These are phyloP conservation scores for Hypsibius dujardini DNA, from an alignment of 1,140 invertebrate species.

Conservation along the genomic window DNA sequence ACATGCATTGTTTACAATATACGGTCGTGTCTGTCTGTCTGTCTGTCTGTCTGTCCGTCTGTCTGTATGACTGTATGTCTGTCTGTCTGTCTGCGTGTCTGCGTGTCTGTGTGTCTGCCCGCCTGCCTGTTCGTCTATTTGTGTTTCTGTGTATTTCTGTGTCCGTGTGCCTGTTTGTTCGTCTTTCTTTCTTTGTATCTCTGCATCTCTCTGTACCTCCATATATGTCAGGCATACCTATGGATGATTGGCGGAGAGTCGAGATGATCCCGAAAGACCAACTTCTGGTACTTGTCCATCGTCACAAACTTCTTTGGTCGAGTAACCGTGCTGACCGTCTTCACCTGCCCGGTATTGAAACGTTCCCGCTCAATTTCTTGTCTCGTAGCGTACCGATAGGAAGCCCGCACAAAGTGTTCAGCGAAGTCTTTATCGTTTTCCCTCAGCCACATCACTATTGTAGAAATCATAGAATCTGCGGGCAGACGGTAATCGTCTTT, in stretches of 20 bases:
- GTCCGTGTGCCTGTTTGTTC: too few species aligned
- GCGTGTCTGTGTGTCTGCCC: too few species aligned
- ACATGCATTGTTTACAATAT: too few species aligned
- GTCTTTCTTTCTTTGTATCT: too few species aligned
- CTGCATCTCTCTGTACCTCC: too few species aligned
- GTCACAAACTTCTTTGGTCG: background rate
- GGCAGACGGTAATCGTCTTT: background rate
- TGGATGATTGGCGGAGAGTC: background rate
- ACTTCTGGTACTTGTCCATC: background rate
- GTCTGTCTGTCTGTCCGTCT: too few species aligned
- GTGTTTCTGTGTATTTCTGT: too few species aligned
- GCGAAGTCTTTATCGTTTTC: background rate
- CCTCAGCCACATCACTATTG: constrained; percentile 7
- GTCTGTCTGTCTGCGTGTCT: too few species aligned
- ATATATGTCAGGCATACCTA: too few species aligned
- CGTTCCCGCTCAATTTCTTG: background rate
- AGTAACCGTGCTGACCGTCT: background rate
- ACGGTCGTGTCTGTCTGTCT: too few species aligned
- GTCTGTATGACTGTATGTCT: too few species aligned
- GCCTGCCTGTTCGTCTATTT: too few species aligned
- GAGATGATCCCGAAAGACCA: background rate
- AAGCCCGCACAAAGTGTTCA: background rate
- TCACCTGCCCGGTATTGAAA: background rate
- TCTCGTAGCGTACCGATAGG: background rate
- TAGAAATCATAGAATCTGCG: background rate